Base-by-base conservation (phyloP, 2,113 vertebrate species). In the Gnathonemus echidnorhynchus region DNA sequence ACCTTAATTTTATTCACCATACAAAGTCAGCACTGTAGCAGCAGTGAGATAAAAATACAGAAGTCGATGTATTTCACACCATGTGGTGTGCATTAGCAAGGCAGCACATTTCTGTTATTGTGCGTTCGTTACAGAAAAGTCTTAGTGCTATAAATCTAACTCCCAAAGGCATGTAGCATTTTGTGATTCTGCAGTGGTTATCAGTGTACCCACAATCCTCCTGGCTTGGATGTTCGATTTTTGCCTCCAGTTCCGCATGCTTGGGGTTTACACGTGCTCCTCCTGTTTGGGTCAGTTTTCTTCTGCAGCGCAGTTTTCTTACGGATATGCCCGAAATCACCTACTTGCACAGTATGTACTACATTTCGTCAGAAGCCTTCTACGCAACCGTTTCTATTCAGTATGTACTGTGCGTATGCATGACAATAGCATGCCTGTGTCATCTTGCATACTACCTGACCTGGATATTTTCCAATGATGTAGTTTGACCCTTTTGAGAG, bases 1-100 rank as follows among this genome's bases (percentile, higher is more conserved):
- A 93, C 87, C 91, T 89, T 93, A 35, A 84, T 89, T 89, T 56
- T 83, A 83, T 56, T 89, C 88, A 83, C 70, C 83, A 19, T 35
- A 74, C 27, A 45, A 89, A n/a, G 31, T 89, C 70, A 45, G 50
- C 88, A 58, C 5, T 56, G 74, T 45, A 35, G 39, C 70, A 56
- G 88, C 31, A 84, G 17, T 84, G 88, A n/a, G 70, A 83, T 84
- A 11, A 83, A 89, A 89, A 50, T 74, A 88, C 88, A 77, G 5
- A 70, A 27, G 62, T 70, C 10, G 27, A 39, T 62, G 45, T 46
- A 49, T 74, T 74, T 49, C 24, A 49, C 56, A 88, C 58, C 27
- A 74, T 42, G 46, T 1, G 24, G n/a, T 35, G 17, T 50, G 46
- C 52, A 74, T 70, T 24, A 88, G 66, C n/a, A 49, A 19, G 45